Base-by-base conservation (phyloP, 2,797 vertebrate species). In the Catamblyrhynchus diadema region DNA sequence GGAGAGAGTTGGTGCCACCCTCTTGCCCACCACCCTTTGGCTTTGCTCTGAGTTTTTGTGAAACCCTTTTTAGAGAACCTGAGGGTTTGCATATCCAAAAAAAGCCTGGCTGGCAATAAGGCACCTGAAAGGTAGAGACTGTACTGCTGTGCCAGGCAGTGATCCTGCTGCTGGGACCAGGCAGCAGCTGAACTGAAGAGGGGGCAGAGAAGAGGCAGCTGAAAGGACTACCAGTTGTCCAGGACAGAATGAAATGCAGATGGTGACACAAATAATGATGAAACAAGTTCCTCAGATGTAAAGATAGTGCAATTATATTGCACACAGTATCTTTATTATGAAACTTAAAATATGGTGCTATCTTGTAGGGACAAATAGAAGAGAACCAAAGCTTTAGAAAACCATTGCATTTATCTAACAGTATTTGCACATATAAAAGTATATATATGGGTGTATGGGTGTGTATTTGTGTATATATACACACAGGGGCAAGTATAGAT, bases 141-240 rank as follows among this genome's bases (percentile, higher is more conserved):
- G 33, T 30, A 30, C 12, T 42, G 51, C 57, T 66, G 51, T 0
- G 0, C 33, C 61, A 54, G 74, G 17, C 54, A 67, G 41, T 0
- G 0, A n/a, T 51, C 28, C 57, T 70, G 47, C 57, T 79, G n/a
- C 66, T 74, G 59, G 18, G 6, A 81, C 14, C 10, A 44, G 54
- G 33, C 35, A 78, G 59, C 44, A 66, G 72, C 44, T 57, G 42
- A 75, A 44, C 6, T 50, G 50, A 41, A 44, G 44, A 50, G 24
- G 14, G 50, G 4, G 28, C 27, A 73, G 44, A 41, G 25, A 81
- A 59, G 35, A 85, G 22, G 41, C 13, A 92, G 27, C 24, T 54
- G 35, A 47, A 74, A 32, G 32, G 22, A 47, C 30, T 65, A 28
- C 28, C 20, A 39, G 14, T 60, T 78, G 25, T 18, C 21, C 61